These are phyloP conservation scores for Conus canariensis DNA, from an alignment of 2,888 invertebrate genomes.

Conservation along the genomic window DNA sequence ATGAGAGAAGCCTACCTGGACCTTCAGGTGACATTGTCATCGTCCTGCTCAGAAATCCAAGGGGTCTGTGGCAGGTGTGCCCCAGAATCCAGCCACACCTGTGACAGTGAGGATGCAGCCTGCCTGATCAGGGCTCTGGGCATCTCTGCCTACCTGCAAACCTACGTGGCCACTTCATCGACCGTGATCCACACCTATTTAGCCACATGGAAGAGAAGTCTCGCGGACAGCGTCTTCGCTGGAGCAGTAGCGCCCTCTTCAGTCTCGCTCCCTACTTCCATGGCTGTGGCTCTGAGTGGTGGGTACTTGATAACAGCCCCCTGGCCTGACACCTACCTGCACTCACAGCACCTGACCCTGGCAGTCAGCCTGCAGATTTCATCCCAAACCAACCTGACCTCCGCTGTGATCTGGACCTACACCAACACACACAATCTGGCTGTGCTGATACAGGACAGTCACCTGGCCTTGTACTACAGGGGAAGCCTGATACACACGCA, in stretches of 20 bases:
- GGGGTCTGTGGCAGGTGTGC: slow-evolving; percentile 47
- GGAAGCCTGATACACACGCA: slow-evolving; percentile 33
- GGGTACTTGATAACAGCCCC: slow-evolving; percentile 33
- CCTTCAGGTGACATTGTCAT: slow-evolving; percentile 40
- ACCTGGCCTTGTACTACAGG: slow-evolving; percentile 46
- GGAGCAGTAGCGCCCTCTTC: neutral
- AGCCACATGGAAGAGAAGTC: slow-evolving; percentile 11
- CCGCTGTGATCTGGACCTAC: slow-evolving; percentile 34
- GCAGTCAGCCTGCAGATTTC: slow-evolving; percentile 31
- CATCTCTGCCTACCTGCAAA: slow-evolving; percentile 17
- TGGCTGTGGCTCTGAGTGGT: slow-evolving; percentile 26
- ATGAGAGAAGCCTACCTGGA: slow-evolving; percentile 51
- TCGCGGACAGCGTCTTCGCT: slow-evolving; percentile 3
- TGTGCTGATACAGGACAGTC: slow-evolving; percentile 46
- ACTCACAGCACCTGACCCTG: slow-evolving; percentile 11
- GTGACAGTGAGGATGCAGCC: slow-evolving; percentile 35
- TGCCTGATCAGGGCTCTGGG: slow-evolving; percentile 48
- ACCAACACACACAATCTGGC: slow-evolving; percentile 43
- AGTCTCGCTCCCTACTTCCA: neutral
- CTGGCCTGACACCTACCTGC: neutral
- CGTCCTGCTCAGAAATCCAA: slow-evolving; percentile 28
- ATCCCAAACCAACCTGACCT: slow-evolving; percentile 29
- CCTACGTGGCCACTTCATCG: neutral
- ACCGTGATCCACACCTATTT: slow-evolving; percentile 14
- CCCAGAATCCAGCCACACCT: slow-evolving; percentile 21